Base-by-base conservation (phyloP, 2,888 invertebrate species). In the Parasteatoda lunata region DNA sequence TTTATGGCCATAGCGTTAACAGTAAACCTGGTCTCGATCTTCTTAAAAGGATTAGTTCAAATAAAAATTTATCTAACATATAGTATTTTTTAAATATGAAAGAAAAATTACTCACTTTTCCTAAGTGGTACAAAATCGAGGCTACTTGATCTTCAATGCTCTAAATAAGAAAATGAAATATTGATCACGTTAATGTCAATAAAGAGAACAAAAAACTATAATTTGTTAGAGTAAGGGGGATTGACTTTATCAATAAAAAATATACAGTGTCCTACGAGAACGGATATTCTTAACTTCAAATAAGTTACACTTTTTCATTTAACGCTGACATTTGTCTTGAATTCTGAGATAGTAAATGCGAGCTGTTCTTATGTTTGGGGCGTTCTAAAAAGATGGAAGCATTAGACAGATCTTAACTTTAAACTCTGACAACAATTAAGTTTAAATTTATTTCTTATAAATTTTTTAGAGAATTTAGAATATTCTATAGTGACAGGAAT, bases 131-230 rank as follows among this genome's bases (percentile, higher is more conserved):
- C 72, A 84, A 71, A 72, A 84, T 84, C 13, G 84, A 84, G 66
- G 84, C 72, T 47, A 77, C 84, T 84, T 84, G 84, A 54, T 84
- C 77, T 84, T 84, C 84, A 71, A 84, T 77, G 52, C 72, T 84
- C 84, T 84, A 73, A 72, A 84, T 77, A 70, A 72, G 66, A 77
- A 76, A 47, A 64, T 70, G 47, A 71, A 70, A 65, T 47, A 68
- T 65, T 30, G 30, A 30, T 30, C 30, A 30, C 30, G 30, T 30
- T 30, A 30, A 30, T 30, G 30, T 65, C 76, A 73, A 30, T 15
- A 13, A 54, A n/a, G 5, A 49, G 49, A 52, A 52, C 6, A 15
- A 52, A 30, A 47, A 4, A 15, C 2, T 45, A 69, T 54, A 4
- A 59, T 59, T 59, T 6, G 0, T 13, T 6, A 59, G n/a, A 59